These are phyloP conservation scores for Hyposmocoma kahamanoa DNA, from an alignment of 1,140 invertebrate species.

Conservation along the genomic window DNA sequence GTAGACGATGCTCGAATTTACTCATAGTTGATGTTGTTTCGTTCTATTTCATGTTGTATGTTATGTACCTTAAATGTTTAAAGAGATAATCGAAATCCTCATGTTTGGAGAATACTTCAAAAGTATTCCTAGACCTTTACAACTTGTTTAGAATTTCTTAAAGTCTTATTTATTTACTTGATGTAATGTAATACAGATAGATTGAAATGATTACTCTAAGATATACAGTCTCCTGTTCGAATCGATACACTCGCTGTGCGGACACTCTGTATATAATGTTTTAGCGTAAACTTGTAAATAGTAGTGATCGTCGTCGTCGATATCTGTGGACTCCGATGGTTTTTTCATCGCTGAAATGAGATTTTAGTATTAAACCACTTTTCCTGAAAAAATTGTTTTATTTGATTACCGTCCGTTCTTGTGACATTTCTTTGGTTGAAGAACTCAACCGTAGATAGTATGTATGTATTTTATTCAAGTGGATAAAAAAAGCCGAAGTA, in stretches of 20 bases:
- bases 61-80: too few species aligned
- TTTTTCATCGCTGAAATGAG: constrained; percentile 25
- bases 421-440: too few species aligned
- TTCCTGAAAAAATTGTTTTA: constrained; percentile 37
- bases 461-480: too few species aligned
- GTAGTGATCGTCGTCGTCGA: constrained; percentile 27
- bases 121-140: too few species aligned
- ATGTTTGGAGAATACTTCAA: too few species aligned
- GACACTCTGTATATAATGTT: constrained; percentile 2
- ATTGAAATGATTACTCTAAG: neutral
- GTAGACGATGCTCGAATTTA: too few species aligned
- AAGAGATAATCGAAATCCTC: too few species aligned
- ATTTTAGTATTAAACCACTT: constrained; percentile 54
- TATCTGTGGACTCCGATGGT: constrained; percentile 35
- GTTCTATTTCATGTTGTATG: too few species aligned
- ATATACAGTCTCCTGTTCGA: neutral
- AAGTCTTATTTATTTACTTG: neutral
- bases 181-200: constrained; percentile 12
- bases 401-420: too few species aligned
- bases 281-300: constrained; percentile 33
- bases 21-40: too few species aligned
- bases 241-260: neutral
- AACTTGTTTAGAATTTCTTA: neutral
- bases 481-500: too few species aligned
- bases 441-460: too few species aligned